phyloP scores from a whole-genome alignment of 1,140 invertebrate genomes.

The Aleiodes sp. region DNA sequence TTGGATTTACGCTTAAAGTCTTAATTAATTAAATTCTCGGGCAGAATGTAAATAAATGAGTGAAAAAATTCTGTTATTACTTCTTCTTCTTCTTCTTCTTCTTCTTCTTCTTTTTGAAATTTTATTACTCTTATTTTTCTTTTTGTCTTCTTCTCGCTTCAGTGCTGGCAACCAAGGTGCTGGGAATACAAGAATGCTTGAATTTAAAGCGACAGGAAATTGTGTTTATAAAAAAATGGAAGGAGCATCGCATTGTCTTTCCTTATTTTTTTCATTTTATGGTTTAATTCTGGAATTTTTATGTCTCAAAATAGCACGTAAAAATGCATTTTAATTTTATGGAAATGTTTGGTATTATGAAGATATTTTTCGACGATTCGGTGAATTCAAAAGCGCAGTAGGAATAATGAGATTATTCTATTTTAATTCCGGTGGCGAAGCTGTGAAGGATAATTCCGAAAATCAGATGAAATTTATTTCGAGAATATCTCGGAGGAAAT shows the following conservation, averaged over 20 bases:
- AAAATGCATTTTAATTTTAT: neutral
- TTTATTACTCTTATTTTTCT: neutral
- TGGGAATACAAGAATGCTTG: constrained; percentile 6
- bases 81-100: neutral
- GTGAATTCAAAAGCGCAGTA: too few species aligned
- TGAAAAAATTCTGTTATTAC: constrained; percentile 12
- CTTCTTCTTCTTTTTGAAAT: neutral
- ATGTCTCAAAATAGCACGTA: neutral
- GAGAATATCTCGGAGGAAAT: too few species aligned
- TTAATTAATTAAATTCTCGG: neutral
- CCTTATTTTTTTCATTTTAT: neutral
- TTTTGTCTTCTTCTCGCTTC: neutral
- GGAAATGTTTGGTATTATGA: neutral
- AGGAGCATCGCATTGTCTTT: neutral
- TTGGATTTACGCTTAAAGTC: neutral
- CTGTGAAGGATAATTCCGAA: too few species aligned
- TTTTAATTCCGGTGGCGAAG: too few species aligned
- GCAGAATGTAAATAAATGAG: constrained; percentile 16
- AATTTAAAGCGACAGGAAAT: constrained; percentile 9
- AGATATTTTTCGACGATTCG: too few species aligned
- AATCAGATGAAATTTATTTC: too few species aligned
- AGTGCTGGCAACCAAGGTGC: neutral
- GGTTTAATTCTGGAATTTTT: neutral
- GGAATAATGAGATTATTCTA: too few species aligned
- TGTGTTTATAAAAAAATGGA: constrained; percentile 1